Conservation (phyloP, 1,140 invertebrate species). For the Hyles euphorbiae region DNA sequence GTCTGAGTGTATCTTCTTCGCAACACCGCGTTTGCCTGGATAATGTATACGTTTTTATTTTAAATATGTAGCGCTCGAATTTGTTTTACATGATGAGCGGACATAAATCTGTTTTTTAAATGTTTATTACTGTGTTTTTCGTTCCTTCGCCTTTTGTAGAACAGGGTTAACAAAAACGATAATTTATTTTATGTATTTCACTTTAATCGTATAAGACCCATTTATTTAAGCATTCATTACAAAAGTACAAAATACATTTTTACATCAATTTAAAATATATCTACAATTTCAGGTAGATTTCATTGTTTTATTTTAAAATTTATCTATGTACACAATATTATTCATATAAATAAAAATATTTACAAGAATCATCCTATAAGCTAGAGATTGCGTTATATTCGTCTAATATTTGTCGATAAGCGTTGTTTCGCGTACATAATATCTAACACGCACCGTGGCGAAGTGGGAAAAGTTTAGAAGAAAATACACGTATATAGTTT, state of each 20-base stretch:
- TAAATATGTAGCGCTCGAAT: no score
- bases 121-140: no score
- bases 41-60: no score
- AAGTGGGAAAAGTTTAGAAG: slow-evolving; percentile 34
- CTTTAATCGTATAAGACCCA: slow-evolving; percentile 25
- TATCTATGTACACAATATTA: slow-evolving; percentile 16
- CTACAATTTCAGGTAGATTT: slow-evolving; percentile 30
- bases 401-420: slow-evolving; percentile 17
- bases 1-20: no score
- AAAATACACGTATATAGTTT: slow-evolving; percentile 42
- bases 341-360: slow-evolving; percentile 51
- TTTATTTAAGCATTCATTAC: slow-evolving; percentile 48
- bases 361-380: slow-evolving; percentile 39
- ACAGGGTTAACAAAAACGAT: no score
- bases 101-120: no score
- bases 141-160: no score
- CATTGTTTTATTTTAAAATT: slow-evolving; percentile 10
- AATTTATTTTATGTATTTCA: no score
- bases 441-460: slow-evolving; percentile 17
- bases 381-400: slow-evolving; percentile 18
- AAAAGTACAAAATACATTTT: slow-evolving; percentile 34
- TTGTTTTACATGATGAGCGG: no score
- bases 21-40: no score
- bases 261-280: slow-evolving; percentile 17
- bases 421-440: slow-evolving; percentile 7